Base-by-base conservation (phyloP, 2,797 vertebrate genomes). In the Buphagus erythrorhynchus region DNA sequence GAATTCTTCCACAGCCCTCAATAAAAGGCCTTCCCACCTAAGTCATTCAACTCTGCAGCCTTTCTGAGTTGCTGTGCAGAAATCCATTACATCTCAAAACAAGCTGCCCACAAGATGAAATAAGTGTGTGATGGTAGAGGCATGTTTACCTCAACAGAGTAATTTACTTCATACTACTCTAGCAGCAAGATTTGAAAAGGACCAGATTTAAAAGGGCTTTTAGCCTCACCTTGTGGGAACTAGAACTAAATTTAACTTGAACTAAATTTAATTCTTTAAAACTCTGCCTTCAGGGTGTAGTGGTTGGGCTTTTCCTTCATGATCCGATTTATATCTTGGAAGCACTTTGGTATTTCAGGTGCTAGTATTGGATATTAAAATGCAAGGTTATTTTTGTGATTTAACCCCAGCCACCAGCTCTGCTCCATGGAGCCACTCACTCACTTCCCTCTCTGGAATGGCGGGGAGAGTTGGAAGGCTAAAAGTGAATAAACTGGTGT, bases 331-430 rank as follows among this genome's bases (percentile, higher is more conserved):
- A 4, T 35, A 8, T 52, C 49, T 57, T 75, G 36, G 33, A 72
- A 86, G 55, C 21, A 40, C 43, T 46, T 65, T 1, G n/a, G 40
- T 67, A 16, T 74, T 92, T 68, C 36, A 80, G 25, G 21, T 22
- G 15, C 43, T 55, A 24, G 22, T 42, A 21, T 3, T 57, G 52
- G 49, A 49, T 28, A 10, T 77, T 73, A 58, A 46, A 76, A 69
- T n/a, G 28, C 33, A 65, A 20, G 2, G 2, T 5, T 58, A 5
- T 45, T 80, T 46, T 49, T 0, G 0, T 59, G 25, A 22, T 52
- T 80, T 80, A 38, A 73, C 20, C 24, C 20, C 52, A 66, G 14
- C 52, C 29, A 29, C 29, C 52, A 65, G 17, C 52, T 73, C 11
- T 5, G 7, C 45, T 29, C 45, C 12, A 3, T 31, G 26, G 11